Evolutionary conservation across 2,113 vertebrate genomes (phyloP), one percentile per base, ranked within the genome.

Genomic region (Melospiza melodia): DNA sequence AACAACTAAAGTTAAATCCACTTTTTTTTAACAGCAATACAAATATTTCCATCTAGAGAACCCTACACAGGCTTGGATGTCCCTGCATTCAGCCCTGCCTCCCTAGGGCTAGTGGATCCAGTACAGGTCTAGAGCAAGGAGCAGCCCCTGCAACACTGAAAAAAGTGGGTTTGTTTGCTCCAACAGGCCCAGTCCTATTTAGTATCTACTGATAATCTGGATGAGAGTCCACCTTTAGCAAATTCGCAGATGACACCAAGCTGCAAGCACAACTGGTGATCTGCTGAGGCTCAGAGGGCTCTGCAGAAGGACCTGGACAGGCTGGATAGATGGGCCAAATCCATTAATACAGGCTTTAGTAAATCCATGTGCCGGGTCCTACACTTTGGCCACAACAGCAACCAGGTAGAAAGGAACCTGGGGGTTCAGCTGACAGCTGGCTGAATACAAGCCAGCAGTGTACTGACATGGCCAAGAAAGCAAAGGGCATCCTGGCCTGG

Each of bases 101-200:
- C 41, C 33, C 15, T 12, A 5, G 2, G 7, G 10, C 12, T 2
- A 16, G 25, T 25, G 35, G 27, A 31, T 43, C 14, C 35, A 28
- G n/a, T 3, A 23, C 6, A 30, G 3, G 10, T 7, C 66, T 72
- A 43, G 2, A 1, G 24, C 58, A 84, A 12, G 1, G 2, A 24
- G 31, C 83, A 49, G 37, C 23, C n/a, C 2, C 6, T 27, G 3
- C 0, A 0, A 11, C 4, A 10, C 54, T 57, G 33, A 28, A 69
- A 37, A 19, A 39, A n/a, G 9, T 4, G 12, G 9, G 2, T 43
- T 33, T 49, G 43, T 55, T 76, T 63, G 46, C 30, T 63, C 6
- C 3, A 33, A 28, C 12, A 65, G n/a, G 9, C 49, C 23, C 28
- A 48, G 49, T 49, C n/a, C 30, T n/a, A 28, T n/a, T 57, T 48